A percentile compares a stretch with the other conserved stretches of the same genome.
Conservation (phyloP, 92 coral and sea anemone species). For the Palythoa grandiflora region DNA sequence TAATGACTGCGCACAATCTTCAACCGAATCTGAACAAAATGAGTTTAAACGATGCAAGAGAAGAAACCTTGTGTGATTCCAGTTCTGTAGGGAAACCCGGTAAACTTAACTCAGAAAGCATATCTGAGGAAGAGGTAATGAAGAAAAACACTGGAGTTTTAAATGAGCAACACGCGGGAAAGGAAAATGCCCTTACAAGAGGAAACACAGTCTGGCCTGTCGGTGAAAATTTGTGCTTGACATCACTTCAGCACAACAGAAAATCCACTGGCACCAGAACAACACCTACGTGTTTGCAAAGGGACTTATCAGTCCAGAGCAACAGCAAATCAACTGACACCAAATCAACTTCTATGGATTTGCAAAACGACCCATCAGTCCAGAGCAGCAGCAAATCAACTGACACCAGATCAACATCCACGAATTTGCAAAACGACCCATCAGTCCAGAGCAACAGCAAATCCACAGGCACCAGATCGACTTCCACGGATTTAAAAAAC, state of each 20-base stretch:
- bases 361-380: too few relatives aligned
- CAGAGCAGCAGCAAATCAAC: too few relatives aligned
- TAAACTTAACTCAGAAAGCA: neutral
- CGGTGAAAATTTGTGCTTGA: neutral
- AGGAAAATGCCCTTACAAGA: neutral
- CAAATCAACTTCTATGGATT: too few relatives aligned
- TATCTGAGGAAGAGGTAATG: neutral
- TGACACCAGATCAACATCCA: too few relatives aligned
- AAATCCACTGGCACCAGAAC: neutral
- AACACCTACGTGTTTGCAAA: neutral
- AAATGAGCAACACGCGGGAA: neutral
- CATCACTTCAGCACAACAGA: neutral
- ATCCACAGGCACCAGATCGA: too few relatives aligned
- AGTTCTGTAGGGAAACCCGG: neutral
- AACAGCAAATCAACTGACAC: too few relatives aligned
- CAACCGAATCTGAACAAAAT: neutral
- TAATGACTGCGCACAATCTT: too few relatives aligned
- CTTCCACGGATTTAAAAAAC: too few relatives aligned
- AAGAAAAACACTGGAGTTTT: neutral
- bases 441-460: too few relatives aligned
- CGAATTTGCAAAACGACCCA: too few relatives aligned
- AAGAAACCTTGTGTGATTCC: neutral
- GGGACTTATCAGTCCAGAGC: neutral
- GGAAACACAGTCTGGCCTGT: neutral
- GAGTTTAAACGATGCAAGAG: neutral